phyloP scores from a whole-genome alignment of 2,888 invertebrate genomes.

The Mellilla xanthometata region DNA sequence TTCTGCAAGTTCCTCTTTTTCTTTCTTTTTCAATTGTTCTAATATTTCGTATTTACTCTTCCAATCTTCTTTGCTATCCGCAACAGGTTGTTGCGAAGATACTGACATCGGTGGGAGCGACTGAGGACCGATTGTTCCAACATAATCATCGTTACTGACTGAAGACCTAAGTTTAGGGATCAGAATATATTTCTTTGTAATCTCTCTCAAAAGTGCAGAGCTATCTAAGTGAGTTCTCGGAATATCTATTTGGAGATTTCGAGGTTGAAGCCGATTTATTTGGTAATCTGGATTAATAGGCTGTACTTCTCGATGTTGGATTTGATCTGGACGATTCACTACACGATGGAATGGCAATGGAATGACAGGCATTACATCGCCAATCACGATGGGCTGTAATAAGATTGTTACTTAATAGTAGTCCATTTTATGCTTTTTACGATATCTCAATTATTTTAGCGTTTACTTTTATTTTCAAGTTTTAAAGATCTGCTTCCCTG shows the following conservation, averaged over 20 bases:
- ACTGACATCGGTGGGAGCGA: conserved; percentile 7
- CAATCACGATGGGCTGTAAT: conserved; percentile 27
- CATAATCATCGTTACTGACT: conserved; percentile 26
- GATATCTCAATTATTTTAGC: too few species aligned
- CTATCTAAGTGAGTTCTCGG: conserved; percentile 41
- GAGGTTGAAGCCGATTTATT: conserved; percentile 23
- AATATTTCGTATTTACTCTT: conserved; percentile 73
- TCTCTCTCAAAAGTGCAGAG: conserved; percentile 52
- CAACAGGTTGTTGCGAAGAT: conserved; percentile 19
- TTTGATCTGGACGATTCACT: conserved; percentile 15
- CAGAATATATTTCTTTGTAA: conserved; percentile 68
- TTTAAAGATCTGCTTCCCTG: not conserved
- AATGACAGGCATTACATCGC: conserved; percentile 14
- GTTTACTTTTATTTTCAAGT: too few species aligned
- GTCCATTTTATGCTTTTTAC: too few species aligned
- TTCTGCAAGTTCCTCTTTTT: conserved; percentile 31
- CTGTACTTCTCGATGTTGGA: conserved; percentile 15
- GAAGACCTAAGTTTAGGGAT: conserved; percentile 57
- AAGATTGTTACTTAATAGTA: too few species aligned
- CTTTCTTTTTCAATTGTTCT: conserved; percentile 57
- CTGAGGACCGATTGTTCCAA: conserved; percentile 7
- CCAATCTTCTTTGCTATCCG: conserved; percentile 57
- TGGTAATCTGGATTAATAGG: conserved; percentile 14
- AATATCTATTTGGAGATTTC: conserved; percentile 28
- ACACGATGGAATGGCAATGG: conserved; percentile 4